These are phyloP conservation scores for Orientallactaga bullata DNA, from an alignment of 2,113 vertebrate species.

Conservation along the genomic window DNA sequence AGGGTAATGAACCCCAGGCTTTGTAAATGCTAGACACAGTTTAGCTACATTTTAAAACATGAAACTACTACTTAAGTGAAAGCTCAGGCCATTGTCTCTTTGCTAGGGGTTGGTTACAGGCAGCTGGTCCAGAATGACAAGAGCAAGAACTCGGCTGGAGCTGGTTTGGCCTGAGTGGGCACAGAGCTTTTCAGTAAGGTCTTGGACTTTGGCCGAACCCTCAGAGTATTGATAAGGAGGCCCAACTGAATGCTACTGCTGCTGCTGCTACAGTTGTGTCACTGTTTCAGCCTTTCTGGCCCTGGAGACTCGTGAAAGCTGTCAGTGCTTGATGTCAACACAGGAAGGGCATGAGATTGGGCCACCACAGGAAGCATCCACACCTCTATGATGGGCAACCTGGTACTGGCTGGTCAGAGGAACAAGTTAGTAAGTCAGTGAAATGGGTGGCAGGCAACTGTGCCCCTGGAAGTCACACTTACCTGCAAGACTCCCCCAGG, in stretches of 20 bases:
- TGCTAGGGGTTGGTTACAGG: background rate
- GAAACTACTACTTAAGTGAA: constrained; percentile 19
- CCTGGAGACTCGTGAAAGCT: constrained; percentile 19
- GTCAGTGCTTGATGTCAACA: constrained; percentile 63
- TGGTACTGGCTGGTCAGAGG: constrained; percentile 11
- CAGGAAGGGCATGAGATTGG: constrained; percentile 60
- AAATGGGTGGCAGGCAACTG: constrained; percentile 5
- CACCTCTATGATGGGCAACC: constrained; percentile 31
- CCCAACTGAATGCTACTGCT: background rate
- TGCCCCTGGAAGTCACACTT: background rate
- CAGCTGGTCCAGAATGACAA: background rate
- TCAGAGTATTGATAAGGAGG: background rate
- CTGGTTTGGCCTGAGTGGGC: background rate
- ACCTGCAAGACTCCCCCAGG: background rate
- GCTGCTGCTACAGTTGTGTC: background rate
- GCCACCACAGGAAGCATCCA: constrained; percentile 72
- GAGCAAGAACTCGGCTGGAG: background rate
- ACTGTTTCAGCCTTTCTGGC: constrained; percentile 15
- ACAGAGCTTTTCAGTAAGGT: constrained; percentile 6
- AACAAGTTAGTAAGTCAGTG: constrained; percentile 30
- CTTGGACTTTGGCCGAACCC: background rate
- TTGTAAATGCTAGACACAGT: background rate
- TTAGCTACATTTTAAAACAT: constrained; percentile 30
- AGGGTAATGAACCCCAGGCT: background rate
- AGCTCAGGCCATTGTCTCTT: background rate